These are phyloP conservation scores for Chrysogorgia sp. DNA, from an alignment of 92 coral and sea anemone species.

Conservation along the genomic window DNA sequence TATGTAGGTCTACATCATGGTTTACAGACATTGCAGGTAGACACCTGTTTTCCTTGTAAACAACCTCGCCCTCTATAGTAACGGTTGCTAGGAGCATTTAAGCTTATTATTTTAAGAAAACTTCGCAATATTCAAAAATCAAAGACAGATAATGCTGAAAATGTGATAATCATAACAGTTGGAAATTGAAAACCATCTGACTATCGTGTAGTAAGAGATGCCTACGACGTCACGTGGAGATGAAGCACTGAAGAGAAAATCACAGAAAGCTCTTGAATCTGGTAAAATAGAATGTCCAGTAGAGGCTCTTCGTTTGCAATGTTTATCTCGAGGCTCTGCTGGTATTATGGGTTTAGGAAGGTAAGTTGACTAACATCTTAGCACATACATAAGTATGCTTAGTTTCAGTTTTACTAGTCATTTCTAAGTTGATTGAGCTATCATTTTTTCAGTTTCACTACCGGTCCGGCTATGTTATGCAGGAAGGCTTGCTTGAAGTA, in stretches of 20 bases:
- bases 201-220: not conserved
- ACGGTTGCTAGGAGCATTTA: not conserved
- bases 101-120: not conserved
- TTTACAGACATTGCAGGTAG: constrained; percentile 6
- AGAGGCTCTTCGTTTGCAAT: constrained; percentile 70
- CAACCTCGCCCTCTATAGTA: constrained; percentile 12
- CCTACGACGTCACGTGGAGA: constrained; percentile 74
- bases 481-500: no score
- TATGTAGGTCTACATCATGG: not conserved
- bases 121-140: not conserved
- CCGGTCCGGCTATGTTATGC: no score
- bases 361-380: constrained; percentile 45
- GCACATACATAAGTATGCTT: not conserved
- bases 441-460: no score
- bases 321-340: constrained; percentile 75
- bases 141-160: no score
- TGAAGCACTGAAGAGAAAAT: constrained; percentile 71
- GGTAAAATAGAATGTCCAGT: constrained; percentile 53
- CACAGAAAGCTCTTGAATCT: constrained; percentile 33
- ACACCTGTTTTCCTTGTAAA: constrained; percentile 15
- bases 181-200: not conserved
- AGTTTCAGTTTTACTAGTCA: no score
- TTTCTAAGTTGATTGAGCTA: no score
- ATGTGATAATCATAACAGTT: not conserved
- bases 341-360: constrained; percentile 90